Evolutionary conservation across 2,888 invertebrate species (phyloP), one percentile per base, ranked within the genome.

Genomic region (Spialia ferax): DNA sequence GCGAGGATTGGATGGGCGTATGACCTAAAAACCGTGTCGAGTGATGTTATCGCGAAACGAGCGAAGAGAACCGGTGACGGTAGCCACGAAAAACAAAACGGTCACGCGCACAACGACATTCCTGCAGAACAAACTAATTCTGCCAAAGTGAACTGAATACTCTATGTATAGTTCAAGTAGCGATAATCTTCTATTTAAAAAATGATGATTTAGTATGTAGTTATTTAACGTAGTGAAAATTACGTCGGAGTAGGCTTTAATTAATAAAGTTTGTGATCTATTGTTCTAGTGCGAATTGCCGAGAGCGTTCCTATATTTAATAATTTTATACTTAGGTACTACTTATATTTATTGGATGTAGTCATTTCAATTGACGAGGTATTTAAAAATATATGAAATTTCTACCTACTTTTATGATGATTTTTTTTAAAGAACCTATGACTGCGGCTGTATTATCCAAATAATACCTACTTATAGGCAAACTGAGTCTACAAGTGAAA

Each of bases 1-100:
- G 96, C 97, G 2, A 95, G 94, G 79, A 95, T 98, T 68, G 98
- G 98, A 22, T 97, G 96, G 96, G 98, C 97, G 0, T 98, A 98
- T 82, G 98, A 98, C 82, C 87, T 98, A 60, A 98, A 97, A 85
- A 96, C 96, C 0, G 97, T 97, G 0, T 96, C 97, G 0, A 77
- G 84, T 23, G 96, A 96, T 18, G 95, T 96, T 73, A 95, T 97
- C 42, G 93, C 95, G 79, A 96, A 95, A 77, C 94, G 97, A 50
- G 96, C 96, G 0, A 89, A 95, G 78, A 96, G 88, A 95, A 20
- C 97, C 97, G 97, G 38, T 0, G 97, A 97, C 76, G 97, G 97
- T 0, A 94, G 94, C 20, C 96, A 96, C 78, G 93, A 95, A 13
- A 88, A 95, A 20, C 97, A 97, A 97, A 97, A 96, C 95, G 97